Evolutionary conservation across 1,140 invertebrate genomes (phyloP), one percentile per base, ranked within the genome.

Genomic region (Drosophila novamexicana): DNA sequence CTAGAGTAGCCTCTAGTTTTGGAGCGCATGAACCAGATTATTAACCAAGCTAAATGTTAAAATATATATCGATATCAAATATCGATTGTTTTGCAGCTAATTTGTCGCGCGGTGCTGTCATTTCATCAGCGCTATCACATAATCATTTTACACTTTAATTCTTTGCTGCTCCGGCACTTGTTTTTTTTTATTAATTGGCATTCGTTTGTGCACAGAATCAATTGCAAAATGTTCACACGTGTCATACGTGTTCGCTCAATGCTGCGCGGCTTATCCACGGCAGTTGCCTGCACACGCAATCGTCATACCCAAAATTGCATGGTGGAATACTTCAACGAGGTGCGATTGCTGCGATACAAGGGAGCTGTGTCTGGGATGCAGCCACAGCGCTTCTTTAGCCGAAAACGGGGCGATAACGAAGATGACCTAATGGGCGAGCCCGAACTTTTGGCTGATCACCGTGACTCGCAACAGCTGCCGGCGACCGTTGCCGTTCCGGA

Each of bases 401-500:
- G 80, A 2, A 90, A 70, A 18, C 70, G 77, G 3, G 70, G 70
- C 9, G 80, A 90, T 37, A 37, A 75, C 18, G 84, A 89, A 8
- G 74, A 78, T 5, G 67, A 88, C 7, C 0, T 74, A 1, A 65
- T 54, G 29, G 65, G 47, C 0, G 54, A 54, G 5, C 59, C 81
- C 2, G 84, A 89, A 34, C 2, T 81, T 0, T 39, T 84, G 42
- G 7, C 44, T 2, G 84, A 88, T 7, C 56, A 86, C 4, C 59
- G 67, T 8, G 81, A 91, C 32, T n/a, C 75, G 1, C 94, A 95
- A 53, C 94, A 95, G 52, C 90, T 98, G 68, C 97, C 97, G 56
- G 97, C 97, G 1, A 96, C 98, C 4, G 96, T 98, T 56, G 97
- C 96, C 12, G 97, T 99, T n/a, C 99, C 99, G 7, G 98, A 99